phyloP scores from a whole-genome alignment of 2,113 vertebrate species.

The Oryzias javanicus region DNA sequence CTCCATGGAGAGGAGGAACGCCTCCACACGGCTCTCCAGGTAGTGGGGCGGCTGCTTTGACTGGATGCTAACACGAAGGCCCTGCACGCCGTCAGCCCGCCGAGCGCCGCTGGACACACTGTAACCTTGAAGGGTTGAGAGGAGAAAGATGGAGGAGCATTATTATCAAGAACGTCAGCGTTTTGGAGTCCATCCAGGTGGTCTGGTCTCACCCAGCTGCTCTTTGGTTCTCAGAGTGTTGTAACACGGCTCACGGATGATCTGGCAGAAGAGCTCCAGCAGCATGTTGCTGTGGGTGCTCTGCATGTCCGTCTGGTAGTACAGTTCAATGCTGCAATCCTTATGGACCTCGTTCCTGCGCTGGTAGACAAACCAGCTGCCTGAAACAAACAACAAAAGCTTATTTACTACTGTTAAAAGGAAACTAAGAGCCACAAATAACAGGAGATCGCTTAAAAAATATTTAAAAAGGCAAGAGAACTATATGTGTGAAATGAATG shows the following conservation, averaged over 20 bases:
- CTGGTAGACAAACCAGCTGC: slow-evolving; percentile 98
- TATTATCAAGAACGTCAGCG: no score
- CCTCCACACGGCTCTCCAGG: slow-evolving; percentile 96
- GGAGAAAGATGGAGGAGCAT: no score
- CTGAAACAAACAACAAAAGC: slow-evolving; percentile 61
- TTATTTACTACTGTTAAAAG: background rate
- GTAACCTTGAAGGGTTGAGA: slow-evolving; percentile 77
- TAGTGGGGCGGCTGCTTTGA: slow-evolving; percentile 97
- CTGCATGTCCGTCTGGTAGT: slow-evolving; percentile 98
- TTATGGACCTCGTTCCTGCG: slow-evolving; percentile 98
- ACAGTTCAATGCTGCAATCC: slow-evolving; percentile 96
- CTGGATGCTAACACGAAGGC: slow-evolving; percentile 94
- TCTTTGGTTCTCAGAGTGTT: slow-evolving; percentile 97
- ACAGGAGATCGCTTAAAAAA: background rate
- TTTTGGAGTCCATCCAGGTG: background rate
- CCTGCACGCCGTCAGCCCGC: slow-evolving; percentile 93
- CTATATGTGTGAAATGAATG: no score
- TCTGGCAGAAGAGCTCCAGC: slow-evolving; percentile 94
- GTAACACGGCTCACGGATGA: slow-evolving; percentile 96
- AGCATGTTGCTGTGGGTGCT: slow-evolving; percentile 96
- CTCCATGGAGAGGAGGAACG: slow-evolving; percentile 92
- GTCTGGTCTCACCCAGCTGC: slow-evolving; percentile 84
- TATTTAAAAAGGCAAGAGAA: no score
- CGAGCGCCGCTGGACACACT: slow-evolving; percentile 97
- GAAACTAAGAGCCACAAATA: background rate